Evolutionary conservation across 2,888 invertebrate species (phyloP).

Genomic region (Achlya flavicornis): DNA sequence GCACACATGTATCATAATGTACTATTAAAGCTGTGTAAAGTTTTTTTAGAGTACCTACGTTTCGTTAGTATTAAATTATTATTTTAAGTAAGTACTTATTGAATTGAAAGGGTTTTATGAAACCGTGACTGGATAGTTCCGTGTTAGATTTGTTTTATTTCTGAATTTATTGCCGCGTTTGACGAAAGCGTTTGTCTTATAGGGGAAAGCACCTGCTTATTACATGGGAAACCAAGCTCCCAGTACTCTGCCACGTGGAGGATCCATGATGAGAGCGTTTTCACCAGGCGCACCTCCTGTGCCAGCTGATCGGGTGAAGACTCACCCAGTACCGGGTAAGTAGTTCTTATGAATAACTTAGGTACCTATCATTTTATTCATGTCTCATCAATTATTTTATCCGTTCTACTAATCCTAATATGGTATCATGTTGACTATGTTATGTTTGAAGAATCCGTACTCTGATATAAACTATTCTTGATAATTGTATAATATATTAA

Average conservation of each 20-base stretch:
- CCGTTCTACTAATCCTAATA: no score
- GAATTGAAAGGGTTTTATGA: no score
- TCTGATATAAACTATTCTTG: no score
- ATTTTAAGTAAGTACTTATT: no score
- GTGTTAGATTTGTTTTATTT: background rate
- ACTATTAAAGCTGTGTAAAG: no score
- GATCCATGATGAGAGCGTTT: conserved; percentile 86
- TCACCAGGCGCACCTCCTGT: conserved; percentile 85
- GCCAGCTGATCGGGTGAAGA: conserved; percentile 84
- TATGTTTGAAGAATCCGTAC: no score
- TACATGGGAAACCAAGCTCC: conserved; percentile 86
- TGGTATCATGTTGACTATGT: no score
- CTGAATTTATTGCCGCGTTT: background rate
- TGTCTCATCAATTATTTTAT: background rate
- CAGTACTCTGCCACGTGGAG: conserved; percentile 87
- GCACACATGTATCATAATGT: no score
- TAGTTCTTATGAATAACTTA: background rate
- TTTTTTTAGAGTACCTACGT: no score
- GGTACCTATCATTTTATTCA: background rate
- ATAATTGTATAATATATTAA: no score
- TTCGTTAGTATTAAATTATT: no score
- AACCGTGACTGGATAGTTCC: background rate
- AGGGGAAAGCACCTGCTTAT: conserved; percentile 86
- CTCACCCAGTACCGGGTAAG: conserved; percentile 60
- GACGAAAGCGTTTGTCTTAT: conserved; percentile 15